phyloP scores from a whole-genome alignment of 92 coral and sea anemone genomes.

The Phenganax marumi region DNA sequence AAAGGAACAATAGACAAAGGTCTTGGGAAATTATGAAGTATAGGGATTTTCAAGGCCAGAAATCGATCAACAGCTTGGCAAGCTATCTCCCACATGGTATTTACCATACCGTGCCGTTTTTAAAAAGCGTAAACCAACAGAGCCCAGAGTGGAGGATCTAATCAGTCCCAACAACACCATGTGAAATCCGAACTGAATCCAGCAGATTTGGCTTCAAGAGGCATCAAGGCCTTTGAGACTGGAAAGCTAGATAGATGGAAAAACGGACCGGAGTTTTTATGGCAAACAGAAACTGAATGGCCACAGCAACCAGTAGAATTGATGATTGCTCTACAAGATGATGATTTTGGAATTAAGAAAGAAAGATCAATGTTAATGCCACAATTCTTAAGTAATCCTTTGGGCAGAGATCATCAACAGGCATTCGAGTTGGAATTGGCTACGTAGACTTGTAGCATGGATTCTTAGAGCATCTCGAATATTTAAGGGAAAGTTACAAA shows the following conservation, averaged over 20 bases:
- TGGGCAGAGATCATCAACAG: conserved; percentile 51
- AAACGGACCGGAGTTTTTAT: conserved; percentile 61
- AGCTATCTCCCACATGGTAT: too few species aligned
- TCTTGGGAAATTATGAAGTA: background rate
- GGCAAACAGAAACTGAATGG: conserved; percentile 54
- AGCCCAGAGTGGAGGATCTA: conserved; percentile 49
- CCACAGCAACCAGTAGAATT: conserved; percentile 59
- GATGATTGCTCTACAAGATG: too few species aligned
- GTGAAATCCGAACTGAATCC: conserved; percentile 51
- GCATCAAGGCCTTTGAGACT: conserved; percentile 54
- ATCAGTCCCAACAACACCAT: conserved; percentile 56
- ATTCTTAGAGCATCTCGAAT: conserved; percentile 26
- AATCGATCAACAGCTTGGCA: too few species aligned
- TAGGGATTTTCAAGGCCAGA: conserved; percentile 47
- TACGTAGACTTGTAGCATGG: conserved; percentile 63
- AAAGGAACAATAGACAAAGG: conserved; percentile 29
- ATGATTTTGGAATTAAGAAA: too few species aligned
- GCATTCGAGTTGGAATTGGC: conserved; percentile 65
- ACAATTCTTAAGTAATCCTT: conserved; percentile 35
- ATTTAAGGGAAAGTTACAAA: background rate
- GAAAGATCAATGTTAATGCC: conserved; percentile 31
- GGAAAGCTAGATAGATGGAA: conserved; percentile 55
- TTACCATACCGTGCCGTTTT: too few species aligned
- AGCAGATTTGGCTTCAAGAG: conserved; percentile 63
- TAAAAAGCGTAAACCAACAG: too few species aligned